A percentile compares a stretch with the other conserved stretches of the same genome.
These are phyloP conservation scores for Eudyptes chrysolophus DNA, from an alignment of 2,113 vertebrate genomes.

Conservation along the genomic window DNA sequence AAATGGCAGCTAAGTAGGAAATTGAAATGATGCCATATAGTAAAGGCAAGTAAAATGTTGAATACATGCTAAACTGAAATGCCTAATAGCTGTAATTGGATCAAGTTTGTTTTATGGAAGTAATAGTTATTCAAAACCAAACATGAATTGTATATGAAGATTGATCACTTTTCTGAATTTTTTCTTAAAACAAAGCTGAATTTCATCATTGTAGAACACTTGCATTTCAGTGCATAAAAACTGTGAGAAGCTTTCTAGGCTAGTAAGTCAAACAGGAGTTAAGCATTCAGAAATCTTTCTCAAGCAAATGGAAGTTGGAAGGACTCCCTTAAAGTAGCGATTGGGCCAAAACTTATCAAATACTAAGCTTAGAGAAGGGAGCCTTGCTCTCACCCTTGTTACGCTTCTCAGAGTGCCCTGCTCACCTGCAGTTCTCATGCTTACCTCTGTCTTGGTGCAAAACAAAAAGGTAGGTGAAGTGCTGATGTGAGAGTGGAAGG, in stretches of 20 bases:
- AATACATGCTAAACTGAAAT: not conserved
- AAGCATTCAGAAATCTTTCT: not conserved
- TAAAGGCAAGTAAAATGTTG: conserved; percentile 4
- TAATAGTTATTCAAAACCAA: not conserved
- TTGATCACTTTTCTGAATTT: not conserved
- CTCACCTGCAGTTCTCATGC: not conserved
- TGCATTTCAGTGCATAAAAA: not conserved
- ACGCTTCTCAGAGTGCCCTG: not conserved
- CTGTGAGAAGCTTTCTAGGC: not conserved
- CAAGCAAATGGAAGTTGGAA: not conserved
- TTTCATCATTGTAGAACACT: not conserved
- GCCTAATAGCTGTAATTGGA: not conserved
- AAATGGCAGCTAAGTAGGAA: conserved; percentile 14
- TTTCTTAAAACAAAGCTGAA: too few relatives aligned
- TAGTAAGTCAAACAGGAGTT: not conserved
- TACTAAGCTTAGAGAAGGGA: not conserved
- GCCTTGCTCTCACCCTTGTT: not conserved
- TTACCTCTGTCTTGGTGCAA: not conserved
- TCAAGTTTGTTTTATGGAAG: not conserved
- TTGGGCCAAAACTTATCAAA: not conserved
- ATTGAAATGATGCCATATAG: not conserved
- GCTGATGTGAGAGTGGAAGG: not conserved
- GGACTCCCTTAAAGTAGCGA: not conserved
- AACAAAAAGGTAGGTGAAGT: not conserved
- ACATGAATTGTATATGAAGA: not conserved